Evolutionary conservation across 2,888 invertebrate genomes (phyloP), one percentile per base, ranked within the genome.

Genomic region (Dynastes tityus): DNA sequence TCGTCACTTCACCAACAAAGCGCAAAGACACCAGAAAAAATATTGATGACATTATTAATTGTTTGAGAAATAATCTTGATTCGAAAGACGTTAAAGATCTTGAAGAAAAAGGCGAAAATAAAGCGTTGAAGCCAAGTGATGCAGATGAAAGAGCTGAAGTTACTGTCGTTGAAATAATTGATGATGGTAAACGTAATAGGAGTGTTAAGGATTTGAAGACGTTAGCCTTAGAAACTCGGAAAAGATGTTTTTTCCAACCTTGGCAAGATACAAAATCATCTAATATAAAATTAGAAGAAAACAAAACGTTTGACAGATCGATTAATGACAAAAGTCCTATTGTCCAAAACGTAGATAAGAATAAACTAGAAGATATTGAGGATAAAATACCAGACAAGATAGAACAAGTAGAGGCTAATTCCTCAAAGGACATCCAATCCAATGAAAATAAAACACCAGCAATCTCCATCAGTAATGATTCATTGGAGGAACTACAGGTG

Each of bases 121-220:
- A 37, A n/a, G n/a, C 16, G 1, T 32, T 6, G 40, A 40, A 65
- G n/a, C 8, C 40, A 40, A n/a, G 32, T 29, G n/a, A 37, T 32
- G 13, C 45, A 16, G 29, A 32, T 4, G 71, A 71, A 32, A 71
- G 53, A 32, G 22, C 61, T 22, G 73, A 73, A 27, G 40, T 73
- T 40, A 73, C 73, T 0, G 27, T 73, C 40, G 53, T 73, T 27
- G 61, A 61, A 6, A 40, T 73, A 6, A 73, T 73, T 22, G 58
- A 45, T 45, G 73, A 61, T 6, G 27, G 40, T 11, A 61, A 61
- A 29, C 29, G 27, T 61, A 29, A 22, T 8, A 9, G 22, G 8
- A 29, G 29, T 1, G 29, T 13, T 0, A 61, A 61, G 11, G 16
- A 22, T 3, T 4, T 55, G 55, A 22, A 55, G 8, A 22, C 22